Percentiles rank a stretch among this genome's conserved stretches.
phyloP scores from a whole-genome alignment of 2,797 vertebrate genomes.

The Gymnocypris eckloni region DNA sequence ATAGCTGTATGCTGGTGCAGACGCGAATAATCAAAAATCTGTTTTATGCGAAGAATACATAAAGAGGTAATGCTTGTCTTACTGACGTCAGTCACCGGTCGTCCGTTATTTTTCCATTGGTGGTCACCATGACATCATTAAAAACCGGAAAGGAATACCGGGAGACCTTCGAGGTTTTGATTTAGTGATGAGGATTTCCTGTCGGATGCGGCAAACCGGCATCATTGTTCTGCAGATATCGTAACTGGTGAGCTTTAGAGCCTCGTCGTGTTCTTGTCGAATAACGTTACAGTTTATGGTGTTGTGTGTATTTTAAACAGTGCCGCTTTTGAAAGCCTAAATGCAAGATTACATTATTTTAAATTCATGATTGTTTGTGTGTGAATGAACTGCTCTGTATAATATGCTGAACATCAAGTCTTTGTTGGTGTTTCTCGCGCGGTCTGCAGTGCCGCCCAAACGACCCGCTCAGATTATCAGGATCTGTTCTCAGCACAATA shows the following conservation, averaged over 20 bases:
- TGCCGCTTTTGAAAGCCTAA: not conserved
- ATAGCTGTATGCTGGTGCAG: not conserved
- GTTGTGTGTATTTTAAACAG: not conserved
- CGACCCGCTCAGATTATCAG: not conserved
- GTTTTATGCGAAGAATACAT: slow-evolving; percentile 37
- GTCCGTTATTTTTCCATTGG: slow-evolving; percentile 18
- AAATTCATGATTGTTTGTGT: not conserved
- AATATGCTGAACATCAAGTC: slow-evolving; percentile 3
- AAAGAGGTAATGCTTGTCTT: slow-evolving; percentile 19
- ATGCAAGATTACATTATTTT: not conserved
- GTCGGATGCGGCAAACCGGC: slow-evolving; percentile 51
- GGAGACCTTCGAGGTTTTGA: slow-evolving; percentile 23
- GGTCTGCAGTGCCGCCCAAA: slow-evolving; percentile 24
- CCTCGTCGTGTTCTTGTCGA: not conserved
- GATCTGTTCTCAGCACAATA: not conserved
- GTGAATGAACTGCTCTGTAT: not conserved
- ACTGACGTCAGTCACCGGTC: slow-evolving; percentile 40
- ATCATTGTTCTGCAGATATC: slow-evolving; percentile 30
- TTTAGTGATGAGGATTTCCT: slow-evolving; percentile 42
- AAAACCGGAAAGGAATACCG: slow-evolving; percentile 43
- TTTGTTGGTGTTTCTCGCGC: slow-evolving; percentile 13
- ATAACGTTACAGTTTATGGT: too few relatives aligned
- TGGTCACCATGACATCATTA: slow-evolving; percentile 46
- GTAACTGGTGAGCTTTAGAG: slow-evolving; percentile 27
- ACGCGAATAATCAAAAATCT: not conserved